Conservation (phyloP, 2,113 vertebrate genomes). For the Cnemophilus loriae region DNA sequence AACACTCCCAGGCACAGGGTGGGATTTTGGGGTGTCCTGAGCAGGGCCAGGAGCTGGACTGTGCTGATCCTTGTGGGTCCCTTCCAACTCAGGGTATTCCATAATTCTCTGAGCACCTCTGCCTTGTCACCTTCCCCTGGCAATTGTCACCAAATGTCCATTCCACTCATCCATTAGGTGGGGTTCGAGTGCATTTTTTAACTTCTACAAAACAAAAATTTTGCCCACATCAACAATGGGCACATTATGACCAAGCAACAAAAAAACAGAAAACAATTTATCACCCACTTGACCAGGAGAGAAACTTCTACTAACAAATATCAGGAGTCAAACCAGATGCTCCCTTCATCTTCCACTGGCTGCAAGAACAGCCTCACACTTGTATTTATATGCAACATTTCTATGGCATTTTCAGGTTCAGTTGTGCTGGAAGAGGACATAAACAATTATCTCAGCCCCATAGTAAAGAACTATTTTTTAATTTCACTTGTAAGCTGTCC, state of each 20-base stretch:
- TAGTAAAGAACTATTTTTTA: neutral
- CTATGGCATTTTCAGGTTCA: neutral
- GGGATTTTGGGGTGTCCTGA: neutral
- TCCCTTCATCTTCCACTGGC: neutral
- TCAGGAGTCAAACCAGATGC: neutral
- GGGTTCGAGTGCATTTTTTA: neutral
- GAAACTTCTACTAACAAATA: neutral
- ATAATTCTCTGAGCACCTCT: neutral
- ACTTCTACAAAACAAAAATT: neutral
- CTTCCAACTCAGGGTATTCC: neutral
- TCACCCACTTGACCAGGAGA: neutral
- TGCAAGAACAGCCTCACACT: neutral
- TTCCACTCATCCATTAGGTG: neutral
- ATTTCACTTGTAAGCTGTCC: neutral
- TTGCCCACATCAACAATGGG: neutral
- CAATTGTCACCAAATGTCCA: neutral
- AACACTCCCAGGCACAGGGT: neutral
- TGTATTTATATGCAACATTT: neutral
- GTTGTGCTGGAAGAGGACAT: neutral
- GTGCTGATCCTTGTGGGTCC: neutral
- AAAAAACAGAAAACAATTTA: neutral
- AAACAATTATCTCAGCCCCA: neutral
- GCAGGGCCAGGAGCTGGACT: neutral
- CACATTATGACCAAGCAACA: neutral
- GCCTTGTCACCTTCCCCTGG: neutral